A percentile compares a stretch with the other conserved stretches of the same genome.
These are phyloP conservation scores for Argyra leucocephala DNA, from an alignment of 2,888 invertebrate species.

Conservation along the genomic window DNA sequence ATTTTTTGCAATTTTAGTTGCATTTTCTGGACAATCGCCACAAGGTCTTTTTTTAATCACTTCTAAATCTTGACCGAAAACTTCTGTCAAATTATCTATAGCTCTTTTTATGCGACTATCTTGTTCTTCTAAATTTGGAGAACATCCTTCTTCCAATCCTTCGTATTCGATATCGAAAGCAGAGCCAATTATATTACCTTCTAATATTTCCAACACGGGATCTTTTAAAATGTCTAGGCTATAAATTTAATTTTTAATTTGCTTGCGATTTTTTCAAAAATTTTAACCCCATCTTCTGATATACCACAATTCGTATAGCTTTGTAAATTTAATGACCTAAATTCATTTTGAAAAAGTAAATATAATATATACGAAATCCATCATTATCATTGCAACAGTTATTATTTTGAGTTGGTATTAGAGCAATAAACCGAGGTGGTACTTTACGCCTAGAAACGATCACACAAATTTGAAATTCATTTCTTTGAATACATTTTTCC, in stretches of 20 bases:
- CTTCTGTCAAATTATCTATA: slow-evolving; percentile 27
- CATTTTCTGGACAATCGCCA: slow-evolving; percentile 15
- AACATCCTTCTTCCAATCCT: slow-evolving; percentile 34
- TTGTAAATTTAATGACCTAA: slow-evolving; percentile 40
- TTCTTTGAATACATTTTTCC: slow-evolving; percentile 52
- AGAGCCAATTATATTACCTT: slow-evolving; percentile 56
- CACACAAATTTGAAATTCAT: slow-evolving; percentile 55
- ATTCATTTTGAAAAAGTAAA: slow-evolving; percentile 57
- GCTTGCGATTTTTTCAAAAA: slow-evolving; percentile 52
- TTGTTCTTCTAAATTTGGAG: slow-evolving; percentile 34
- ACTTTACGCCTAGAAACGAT: slow-evolving; percentile 52
- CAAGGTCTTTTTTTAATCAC: slow-evolving; percentile 25
- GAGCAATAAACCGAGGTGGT: slow-evolving; percentile 44
- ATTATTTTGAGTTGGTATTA: slow-evolving; percentile 33
- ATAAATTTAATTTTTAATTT: slow-evolving; percentile 52
- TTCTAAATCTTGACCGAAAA: slow-evolving; percentile 26
- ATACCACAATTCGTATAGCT: slow-evolving; percentile 38
- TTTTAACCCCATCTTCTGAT: slow-evolving; percentile 42
- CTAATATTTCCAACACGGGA: slow-evolving; percentile 54
- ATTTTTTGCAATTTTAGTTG: slow-evolving; percentile 30
- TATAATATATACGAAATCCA: slow-evolving; percentile 63
- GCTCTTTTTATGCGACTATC: slow-evolving; percentile 33
- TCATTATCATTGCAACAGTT: slow-evolving; percentile 42
- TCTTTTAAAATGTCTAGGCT: slow-evolving; percentile 57
- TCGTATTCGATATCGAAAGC: slow-evolving; percentile 54